Evolutionary conservation across 2,797 vertebrate species (phyloP), one percentile per base, ranked within the genome.

Genomic region (Acanthiza pusilla): DNA sequence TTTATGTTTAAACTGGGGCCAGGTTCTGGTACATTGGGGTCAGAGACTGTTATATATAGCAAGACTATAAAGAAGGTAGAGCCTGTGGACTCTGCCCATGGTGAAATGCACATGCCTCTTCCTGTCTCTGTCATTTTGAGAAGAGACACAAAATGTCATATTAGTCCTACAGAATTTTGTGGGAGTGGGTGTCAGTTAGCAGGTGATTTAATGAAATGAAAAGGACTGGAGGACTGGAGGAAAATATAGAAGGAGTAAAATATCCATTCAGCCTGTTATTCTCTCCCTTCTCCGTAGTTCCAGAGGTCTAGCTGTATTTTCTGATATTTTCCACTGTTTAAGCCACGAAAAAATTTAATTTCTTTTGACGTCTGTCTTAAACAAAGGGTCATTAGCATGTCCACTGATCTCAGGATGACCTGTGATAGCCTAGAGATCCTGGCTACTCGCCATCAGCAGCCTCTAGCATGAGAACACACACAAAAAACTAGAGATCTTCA

Each of bases 331-430:
- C 34, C 58, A 36, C 38, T 50, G 12, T 53, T 89, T 75, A 68
- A 61, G 16, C 21, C 26, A 68, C 32, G 65, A 81, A 91, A 32
- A 3, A 75, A 72, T 43, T 70, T 88, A 88, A 94, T 92, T 86
- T 92, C 21, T 95, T 89, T 83, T 91, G 92, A 95, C 3, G 0
- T 94, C 60, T 89, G 70, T 91, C 92, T 93, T 86, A 62, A 93
- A 85, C 38, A 76, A 85, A 83, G 66, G 16, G n/a, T 78, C 1
- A 1, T 79, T 80, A 85, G 2, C 23, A 38, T 66, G 79, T 53
- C 15, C 0, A 0, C 23, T 75, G 42, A 34, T 89, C 70, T 84
- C 48, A 81, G 38, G 55, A 75, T 86, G 78, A 76, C 45, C 88
- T 66, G 21, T 53, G 48, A 53, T 60, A 95, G 83, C 89, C 66